phyloP scores from a whole-genome alignment of 1,140 invertebrate species.

The Proctacanthus coquilletti region DNA sequence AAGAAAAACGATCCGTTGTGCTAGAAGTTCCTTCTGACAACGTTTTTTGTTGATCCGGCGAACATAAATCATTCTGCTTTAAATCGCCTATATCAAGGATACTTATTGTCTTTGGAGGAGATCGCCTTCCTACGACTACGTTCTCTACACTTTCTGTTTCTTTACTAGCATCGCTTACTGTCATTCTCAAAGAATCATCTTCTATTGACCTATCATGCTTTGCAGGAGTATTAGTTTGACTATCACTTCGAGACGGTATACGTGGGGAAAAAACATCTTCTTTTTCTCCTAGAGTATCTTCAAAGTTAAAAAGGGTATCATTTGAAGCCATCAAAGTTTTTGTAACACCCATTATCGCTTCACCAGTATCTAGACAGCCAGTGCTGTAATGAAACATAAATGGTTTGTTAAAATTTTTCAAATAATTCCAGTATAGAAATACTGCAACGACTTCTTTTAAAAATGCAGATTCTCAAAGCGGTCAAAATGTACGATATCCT shows the following conservation, averaged over 20 bases:
- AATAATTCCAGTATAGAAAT: too few relatives aligned
- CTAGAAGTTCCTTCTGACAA: constrained; percentile 3
- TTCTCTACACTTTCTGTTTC: not conserved
- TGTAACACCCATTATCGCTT: constrained; percentile 5
- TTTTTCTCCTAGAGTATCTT: constrained; percentile 7
- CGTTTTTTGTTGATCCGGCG: constrained; percentile 7
- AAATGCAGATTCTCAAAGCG: too few relatives aligned
- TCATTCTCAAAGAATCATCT: not conserved
- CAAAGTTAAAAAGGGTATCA: constrained; percentile 9
- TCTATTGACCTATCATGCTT: not conserved
- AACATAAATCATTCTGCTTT: constrained; percentile 3
- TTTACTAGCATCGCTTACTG: not conserved
- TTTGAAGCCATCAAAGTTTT: constrained; percentile 8
- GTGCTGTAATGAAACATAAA: constrained; percentile 4
- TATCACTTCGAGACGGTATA: constrained; percentile 1
- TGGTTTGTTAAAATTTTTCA: not conserved
- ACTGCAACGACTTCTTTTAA: too few relatives aligned
- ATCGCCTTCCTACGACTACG: not conserved
- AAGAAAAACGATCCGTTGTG: constrained; percentile 1
- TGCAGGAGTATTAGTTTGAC: not conserved
- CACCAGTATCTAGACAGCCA: constrained; percentile 6
- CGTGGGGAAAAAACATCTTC: constrained; percentile 6
- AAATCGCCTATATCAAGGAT: not conserved
- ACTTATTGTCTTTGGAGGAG: constrained; percentile 1
- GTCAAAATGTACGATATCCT: too few relatives aligned